A percentile compares a stretch with the other conserved stretches of the same genome.
phyloP scores from a whole-genome alignment of 2,113 vertebrate species.

The Taxidea taxus region DNA sequence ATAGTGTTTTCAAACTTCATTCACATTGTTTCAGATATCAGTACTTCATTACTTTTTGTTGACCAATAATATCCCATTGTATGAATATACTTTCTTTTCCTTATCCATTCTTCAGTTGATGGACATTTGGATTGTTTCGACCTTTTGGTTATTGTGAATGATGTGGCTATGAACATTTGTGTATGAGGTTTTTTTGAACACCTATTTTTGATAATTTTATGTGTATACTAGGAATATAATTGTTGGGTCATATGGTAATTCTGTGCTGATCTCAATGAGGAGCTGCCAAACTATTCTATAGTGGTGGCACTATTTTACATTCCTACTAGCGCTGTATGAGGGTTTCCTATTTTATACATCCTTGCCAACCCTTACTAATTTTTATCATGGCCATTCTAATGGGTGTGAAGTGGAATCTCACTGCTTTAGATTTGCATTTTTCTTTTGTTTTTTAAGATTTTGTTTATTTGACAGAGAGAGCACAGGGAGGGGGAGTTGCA shows the following conservation, averaged over 20 bases:
- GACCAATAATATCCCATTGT: background rate
- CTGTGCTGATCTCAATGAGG: background rate
- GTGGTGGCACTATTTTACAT: background rate
- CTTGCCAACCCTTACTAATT: background rate
- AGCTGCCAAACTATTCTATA: background rate
- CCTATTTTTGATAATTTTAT: background rate
- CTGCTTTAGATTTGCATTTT: background rate
- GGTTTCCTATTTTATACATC: background rate
- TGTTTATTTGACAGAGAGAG: background rate
- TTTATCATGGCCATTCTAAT: background rate
- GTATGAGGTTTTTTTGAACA: background rate
- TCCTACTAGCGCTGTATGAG: background rate
- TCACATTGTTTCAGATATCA: background rate
- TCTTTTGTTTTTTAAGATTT: background rate
- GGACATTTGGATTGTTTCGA: background rate
- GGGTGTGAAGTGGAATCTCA: background rate
- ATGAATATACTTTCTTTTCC: background rate
- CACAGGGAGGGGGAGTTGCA: too few species aligned
- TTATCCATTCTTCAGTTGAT: background rate
- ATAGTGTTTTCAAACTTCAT: background rate
- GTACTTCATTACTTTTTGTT: constrained; percentile 19
- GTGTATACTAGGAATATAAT: background rate
- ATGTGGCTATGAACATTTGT: background rate
- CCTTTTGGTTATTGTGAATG: background rate
- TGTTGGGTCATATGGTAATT: background rate